phyloP scores from a whole-genome alignment of 2,113 vertebrate genomes.

The Beaufortia kweichowensis region DNA sequence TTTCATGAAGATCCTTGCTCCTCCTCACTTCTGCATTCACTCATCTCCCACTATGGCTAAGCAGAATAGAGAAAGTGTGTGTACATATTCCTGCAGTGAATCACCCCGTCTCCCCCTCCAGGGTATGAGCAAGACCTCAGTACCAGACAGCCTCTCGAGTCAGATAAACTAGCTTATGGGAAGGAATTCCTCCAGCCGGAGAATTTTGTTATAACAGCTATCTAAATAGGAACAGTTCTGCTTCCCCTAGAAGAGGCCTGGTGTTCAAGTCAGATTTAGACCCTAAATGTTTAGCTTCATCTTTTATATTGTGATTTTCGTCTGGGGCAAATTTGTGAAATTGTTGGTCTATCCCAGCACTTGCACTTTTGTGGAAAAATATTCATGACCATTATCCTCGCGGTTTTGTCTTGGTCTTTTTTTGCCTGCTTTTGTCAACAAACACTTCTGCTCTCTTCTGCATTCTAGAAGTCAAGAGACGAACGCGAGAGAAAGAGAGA shows the following conservation, averaged over 20 bases:
- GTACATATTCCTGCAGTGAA: conserved; percentile 52
- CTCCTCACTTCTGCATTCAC: conserved; percentile 18
- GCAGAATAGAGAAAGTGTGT: conserved; percentile 30
- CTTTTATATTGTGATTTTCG: neutral
- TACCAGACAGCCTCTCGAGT: conserved; percentile 8
- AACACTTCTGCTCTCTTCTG: conserved; percentile 24
- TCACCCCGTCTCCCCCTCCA: conserved; percentile 35
- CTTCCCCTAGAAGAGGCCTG: neutral
- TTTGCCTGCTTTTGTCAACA: conserved; percentile 2
- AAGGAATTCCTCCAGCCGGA: conserved; percentile 26
- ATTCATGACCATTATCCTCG: neutral
- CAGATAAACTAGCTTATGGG: conserved; percentile 35
- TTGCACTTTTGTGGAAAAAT: neutral
- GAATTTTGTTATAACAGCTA: neutral
- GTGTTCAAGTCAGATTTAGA: neutral
- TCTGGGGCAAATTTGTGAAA: conserved; percentile 12
- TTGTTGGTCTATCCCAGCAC: neutral
- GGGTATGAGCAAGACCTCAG: conserved; percentile 29
- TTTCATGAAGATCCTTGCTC: neutral
- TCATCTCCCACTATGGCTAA: neutral
- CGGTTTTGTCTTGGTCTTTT: neutral
- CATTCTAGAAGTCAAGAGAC: conserved; percentile 32
- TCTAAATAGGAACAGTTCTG: conserved; percentile 2
- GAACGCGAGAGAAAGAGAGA: conserved; percentile 20
- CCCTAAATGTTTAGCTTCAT: neutral